Evolutionary conservation across 2,797 vertebrate genomes (phyloP).

Genomic region (Ctenopoma multispine): DNA sequence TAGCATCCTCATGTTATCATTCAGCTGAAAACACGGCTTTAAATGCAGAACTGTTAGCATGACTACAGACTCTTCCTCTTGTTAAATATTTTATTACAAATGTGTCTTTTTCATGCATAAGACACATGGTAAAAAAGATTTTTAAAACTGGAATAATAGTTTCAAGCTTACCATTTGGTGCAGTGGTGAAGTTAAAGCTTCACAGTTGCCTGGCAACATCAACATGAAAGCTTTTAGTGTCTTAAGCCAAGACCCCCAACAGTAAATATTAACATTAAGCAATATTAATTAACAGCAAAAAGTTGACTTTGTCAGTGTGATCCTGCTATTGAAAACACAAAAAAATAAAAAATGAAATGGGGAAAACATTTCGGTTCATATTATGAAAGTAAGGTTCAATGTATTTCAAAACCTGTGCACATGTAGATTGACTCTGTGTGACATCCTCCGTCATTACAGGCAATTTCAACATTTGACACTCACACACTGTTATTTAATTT

Average conservation of each 20-base stretch:
- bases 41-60: too few species aligned
- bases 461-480: too few species aligned
- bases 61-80: background rate
- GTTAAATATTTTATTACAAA: background rate
- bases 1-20: too few species aligned
- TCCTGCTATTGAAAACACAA: background rate
- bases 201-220: background rate
- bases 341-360: too few species aligned
- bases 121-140: background rate
- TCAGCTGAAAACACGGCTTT: too few species aligned
- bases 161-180: background rate
- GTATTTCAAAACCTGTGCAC: too few species aligned
- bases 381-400: too few species aligned
- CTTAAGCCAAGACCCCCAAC: conserved; percentile 1
- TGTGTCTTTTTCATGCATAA: background rate
- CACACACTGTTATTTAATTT: too few species aligned
- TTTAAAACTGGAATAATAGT: background rate
- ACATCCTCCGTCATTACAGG: too few species aligned
- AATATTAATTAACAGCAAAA: background rate
- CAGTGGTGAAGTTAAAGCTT: conserved; percentile 2
- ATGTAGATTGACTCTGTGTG: too few species aligned
- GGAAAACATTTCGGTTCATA: too few species aligned
- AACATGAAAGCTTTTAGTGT: conserved; percentile 13
- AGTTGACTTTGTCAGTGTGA: conserved; percentile 18
- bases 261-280: conserved; percentile 18